These are phyloP conservation scores for Smittia aterrima DNA, from an alignment of 2,888 invertebrate genomes.

Conservation along the genomic window DNA sequence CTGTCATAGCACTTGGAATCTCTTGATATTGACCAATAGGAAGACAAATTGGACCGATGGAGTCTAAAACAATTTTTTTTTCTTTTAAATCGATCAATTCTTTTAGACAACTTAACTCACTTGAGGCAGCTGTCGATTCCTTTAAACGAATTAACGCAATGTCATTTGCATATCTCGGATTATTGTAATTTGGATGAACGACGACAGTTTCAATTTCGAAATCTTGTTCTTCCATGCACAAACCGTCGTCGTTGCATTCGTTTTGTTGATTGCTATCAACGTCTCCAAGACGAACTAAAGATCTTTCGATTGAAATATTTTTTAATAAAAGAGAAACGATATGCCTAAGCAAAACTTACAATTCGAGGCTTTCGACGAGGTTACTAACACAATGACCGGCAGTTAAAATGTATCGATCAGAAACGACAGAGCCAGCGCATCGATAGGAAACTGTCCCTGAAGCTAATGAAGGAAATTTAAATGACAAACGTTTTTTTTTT, in stretches of 20 bases:
- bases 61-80: slow-evolving; percentile 46
- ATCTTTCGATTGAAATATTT: no score
- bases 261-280: slow-evolving; percentile 55
- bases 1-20: slow-evolving; percentile 50
- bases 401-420: slow-evolving; percentile 58
- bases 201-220: slow-evolving; percentile 55
- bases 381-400: slow-evolving; percentile 62
- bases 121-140: slow-evolving; percentile 4
- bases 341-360: slow-evolving; percentile 48
- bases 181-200: slow-evolving; percentile 58
- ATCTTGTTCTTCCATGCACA: slow-evolving; percentile 58
- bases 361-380: slow-evolving; percentile 53
- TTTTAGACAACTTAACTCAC: not conserved
- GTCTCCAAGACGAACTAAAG: slow-evolving; percentile 65
- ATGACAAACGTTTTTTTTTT: no score
- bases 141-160: slow-evolving; percentile 58
- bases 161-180: slow-evolving; percentile 57
- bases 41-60: slow-evolving; percentile 56
- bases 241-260: slow-evolving; percentile 52
- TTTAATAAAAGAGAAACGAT: slow-evolving; percentile 7
- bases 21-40: slow-evolving; percentile 49
- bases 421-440: slow-evolving; percentile 58
- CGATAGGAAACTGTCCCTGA: slow-evolving; percentile 49
- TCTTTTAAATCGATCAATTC: no score
- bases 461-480: slow-evolving; percentile 43